A percentile compares a stretch with the other conserved stretches of the same genome.
These are phyloP conservation scores for Spinus pinus DNA, from an alignment of 2,797 vertebrate genomes.

Conservation along the genomic window DNA sequence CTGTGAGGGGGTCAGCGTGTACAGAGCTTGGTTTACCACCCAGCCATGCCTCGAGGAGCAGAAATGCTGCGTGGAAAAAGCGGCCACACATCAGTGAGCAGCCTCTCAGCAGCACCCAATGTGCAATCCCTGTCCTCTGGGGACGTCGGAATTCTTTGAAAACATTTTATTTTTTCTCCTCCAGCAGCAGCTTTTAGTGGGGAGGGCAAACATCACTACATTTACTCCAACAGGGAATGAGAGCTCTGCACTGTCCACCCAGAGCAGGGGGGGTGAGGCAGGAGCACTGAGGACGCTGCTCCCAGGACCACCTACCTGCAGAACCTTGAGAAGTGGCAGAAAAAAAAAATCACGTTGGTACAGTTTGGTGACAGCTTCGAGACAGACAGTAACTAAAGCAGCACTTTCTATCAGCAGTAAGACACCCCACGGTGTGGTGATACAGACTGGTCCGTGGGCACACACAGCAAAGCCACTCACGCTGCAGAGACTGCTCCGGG, in stretches of 20 bases:
- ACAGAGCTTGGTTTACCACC: neutral
- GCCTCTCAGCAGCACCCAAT: neutral
- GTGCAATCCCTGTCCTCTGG: neutral
- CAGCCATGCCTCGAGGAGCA: neutral
- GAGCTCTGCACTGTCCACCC: neutral
- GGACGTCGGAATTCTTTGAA: neutral
- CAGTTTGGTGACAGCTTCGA: slow-evolving; percentile 41
- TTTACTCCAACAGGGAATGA: neutral
- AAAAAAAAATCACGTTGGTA: slow-evolving; percentile 5
- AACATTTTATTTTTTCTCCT: neutral
- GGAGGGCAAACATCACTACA: neutral
- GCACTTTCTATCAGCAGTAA: slow-evolving; percentile 59
- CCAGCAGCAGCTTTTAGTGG: neutral
- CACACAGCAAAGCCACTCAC: slow-evolving; percentile 56
- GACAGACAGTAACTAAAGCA: slow-evolving; percentile 58
- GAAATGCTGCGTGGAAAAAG: neutral
- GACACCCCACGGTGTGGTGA: slow-evolving; percentile 70
- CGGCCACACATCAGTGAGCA: neutral
- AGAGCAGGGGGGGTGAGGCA: neutral
- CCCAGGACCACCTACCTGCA: slow-evolving; percentile 54
- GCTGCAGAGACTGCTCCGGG: neutral
- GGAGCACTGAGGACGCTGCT: neutral
- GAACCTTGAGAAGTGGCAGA: slow-evolving; percentile 39
- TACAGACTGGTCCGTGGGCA: slow-evolving; percentile 49
- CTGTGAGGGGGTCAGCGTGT: neutral